Conservation (phyloP, 2,888 invertebrate genomes). For the Caradrina kadenii region DNA sequence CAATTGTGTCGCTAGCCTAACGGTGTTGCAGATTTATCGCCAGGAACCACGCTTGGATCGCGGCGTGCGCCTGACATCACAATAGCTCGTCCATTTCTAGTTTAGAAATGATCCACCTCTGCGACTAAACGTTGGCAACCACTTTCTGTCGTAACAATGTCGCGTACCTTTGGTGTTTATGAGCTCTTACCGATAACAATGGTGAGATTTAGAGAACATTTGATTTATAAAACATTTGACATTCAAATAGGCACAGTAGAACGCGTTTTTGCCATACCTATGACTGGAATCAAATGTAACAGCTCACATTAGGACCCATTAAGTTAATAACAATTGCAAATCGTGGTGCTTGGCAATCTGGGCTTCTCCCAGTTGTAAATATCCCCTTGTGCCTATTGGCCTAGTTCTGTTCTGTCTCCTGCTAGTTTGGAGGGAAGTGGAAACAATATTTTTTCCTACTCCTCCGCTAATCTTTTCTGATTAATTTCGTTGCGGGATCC, state of each 20-base stretch:
- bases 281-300: too few species aligned
- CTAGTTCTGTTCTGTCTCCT: too few species aligned
- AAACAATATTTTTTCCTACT: too few species aligned
- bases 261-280: too few species aligned
- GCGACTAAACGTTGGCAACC: conserved; percentile 58
- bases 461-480: too few species aligned
- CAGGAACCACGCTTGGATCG: conserved; percentile 68
- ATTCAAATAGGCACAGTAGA: conserved; percentile 32
- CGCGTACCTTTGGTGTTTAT: conserved; percentile 67
- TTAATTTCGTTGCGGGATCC: too few species aligned
- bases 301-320: too few species aligned
- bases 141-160: conserved; percentile 70
- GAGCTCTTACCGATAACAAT: conserved; percentile 62
- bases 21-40: conserved; percentile 72
- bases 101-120: conserved; percentile 72
- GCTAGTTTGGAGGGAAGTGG: too few species aligned
- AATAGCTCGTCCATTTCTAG: conserved; percentile 80
- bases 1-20: conserved; percentile 67
- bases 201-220: conserved; percentile 44
- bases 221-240: conserved; percentile 42
- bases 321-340: too few species aligned
- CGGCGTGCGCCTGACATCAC: conserved; percentile 78
- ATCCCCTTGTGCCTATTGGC: too few species aligned
- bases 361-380: too few species aligned
- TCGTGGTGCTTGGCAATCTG: too few species aligned